A percentile compares a stretch with the other conserved stretches of the same genome.
These are phyloP conservation scores for Darevskia nairensis DNA, from an alignment of 2,797 vertebrate species.

Conservation along the genomic window DNA sequence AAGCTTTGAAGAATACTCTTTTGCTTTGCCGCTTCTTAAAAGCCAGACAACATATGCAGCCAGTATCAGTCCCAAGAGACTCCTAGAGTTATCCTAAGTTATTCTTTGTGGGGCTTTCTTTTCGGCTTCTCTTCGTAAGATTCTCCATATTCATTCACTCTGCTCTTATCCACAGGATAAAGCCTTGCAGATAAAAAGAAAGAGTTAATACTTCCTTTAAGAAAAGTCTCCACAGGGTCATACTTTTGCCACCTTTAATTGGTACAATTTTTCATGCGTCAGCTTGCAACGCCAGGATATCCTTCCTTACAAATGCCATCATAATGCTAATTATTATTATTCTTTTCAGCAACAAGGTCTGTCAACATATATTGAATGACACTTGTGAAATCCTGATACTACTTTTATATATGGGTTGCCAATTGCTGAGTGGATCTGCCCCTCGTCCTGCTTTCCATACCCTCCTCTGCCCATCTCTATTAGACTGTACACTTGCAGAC, in stretches of 20 bases:
- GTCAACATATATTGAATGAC: too few relatives aligned
- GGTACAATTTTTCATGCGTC: background rate
- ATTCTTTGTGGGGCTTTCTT: slow-evolving; percentile 84
- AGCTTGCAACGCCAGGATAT: background rate
- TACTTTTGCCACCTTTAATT: background rate
- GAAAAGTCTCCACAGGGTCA: background rate
- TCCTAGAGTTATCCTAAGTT: slow-evolving; percentile 60
- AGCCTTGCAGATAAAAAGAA: slow-evolving; percentile 77
- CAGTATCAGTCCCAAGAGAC: slow-evolving; percentile 47
- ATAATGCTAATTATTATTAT: background rate
- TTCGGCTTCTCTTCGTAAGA: slow-evolving; percentile 88
- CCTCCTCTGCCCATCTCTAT: background rate
- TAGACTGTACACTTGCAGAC: background rate
- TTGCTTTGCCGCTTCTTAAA: slow-evolving; percentile 61
- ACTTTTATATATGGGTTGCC: background rate
- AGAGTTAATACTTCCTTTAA: slow-evolving; percentile 29
- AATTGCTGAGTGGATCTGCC: background rate
- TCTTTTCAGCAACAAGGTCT: background rate
- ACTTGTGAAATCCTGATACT: too few relatives aligned
- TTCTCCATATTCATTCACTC: slow-evolving; percentile 87
- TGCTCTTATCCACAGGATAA: slow-evolving; percentile 89
- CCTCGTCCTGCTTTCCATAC: background rate
- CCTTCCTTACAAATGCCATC: background rate
- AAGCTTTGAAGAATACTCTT: slow-evolving; percentile 76
- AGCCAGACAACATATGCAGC: slow-evolving; percentile 62